Evolutionary conservation across 2,113 vertebrate species (phyloP).

Genomic region (Morone chrysops): DNA sequence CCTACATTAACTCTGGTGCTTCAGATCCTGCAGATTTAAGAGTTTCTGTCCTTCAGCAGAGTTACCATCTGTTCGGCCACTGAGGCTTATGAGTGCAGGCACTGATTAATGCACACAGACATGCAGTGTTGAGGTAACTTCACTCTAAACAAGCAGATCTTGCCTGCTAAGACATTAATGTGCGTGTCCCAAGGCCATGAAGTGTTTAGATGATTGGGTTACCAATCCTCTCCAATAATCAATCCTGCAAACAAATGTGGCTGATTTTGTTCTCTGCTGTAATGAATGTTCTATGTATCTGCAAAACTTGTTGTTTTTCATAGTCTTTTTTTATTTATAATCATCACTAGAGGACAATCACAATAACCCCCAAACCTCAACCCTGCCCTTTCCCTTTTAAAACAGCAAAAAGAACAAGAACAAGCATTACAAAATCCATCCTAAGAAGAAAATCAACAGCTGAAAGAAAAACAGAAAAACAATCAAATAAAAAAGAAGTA

Average conservation of each 20-base stretch:
- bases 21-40: conserved; percentile 14
- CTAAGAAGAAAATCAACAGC: conserved; percentile 73
- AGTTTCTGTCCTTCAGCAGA: background rate
- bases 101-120: conserved; percentile 12
- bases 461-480: conserved; percentile 51
- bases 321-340: conserved; percentile 80
- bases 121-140: background rate
- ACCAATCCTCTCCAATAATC: background rate
- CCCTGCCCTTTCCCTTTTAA: conserved; percentile 66
- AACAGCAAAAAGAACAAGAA: conserved; percentile 80
- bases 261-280: background rate
- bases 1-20: background rate
- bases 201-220: conserved; percentile 5
- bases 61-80: conserved; percentile 20
- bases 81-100: background rate
- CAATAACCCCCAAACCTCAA: conserved; percentile 68
- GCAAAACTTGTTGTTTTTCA: conserved; percentile 40
- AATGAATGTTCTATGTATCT: conserved; percentile 5
- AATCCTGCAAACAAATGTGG: conserved; percentile 5
- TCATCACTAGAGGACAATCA: conserved; percentile 84
- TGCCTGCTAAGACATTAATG: conserved; percentile 1
- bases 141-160: conserved; percentile 14
- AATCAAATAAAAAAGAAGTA: conserved; percentile 35
- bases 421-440: conserved; percentile 84
- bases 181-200: background rate